Conservation (phyloP, 2,888 invertebrate genomes). For the Xestia sexstrigata region DNA sequence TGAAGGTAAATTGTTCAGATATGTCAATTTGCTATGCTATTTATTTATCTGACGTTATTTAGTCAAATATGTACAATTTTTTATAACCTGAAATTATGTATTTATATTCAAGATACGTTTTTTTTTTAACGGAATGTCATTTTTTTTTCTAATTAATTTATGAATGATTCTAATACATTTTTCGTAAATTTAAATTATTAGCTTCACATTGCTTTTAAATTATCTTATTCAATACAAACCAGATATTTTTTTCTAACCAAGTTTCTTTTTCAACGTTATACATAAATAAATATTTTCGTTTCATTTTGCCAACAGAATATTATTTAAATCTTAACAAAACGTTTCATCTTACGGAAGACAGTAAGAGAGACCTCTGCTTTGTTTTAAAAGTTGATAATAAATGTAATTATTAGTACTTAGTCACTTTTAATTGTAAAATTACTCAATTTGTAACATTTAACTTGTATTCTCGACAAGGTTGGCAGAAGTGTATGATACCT, state of each 20-base stretch:
- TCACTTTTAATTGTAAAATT: slow-evolving; percentile 15
- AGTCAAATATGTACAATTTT: slow-evolving; percentile 15
- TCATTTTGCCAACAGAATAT: slow-evolving; percentile 27
- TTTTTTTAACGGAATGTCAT: slow-evolving; percentile 39
- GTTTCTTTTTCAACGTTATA: slow-evolving; percentile 5
- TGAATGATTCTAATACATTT: slow-evolving; percentile 36
- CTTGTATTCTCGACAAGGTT: no score
- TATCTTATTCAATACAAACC: slow-evolving; percentile 27
- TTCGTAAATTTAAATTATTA: slow-evolving; percentile 39
- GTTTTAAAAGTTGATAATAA: slow-evolving; percentile 13
- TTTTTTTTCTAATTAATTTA: slow-evolving; percentile 1
- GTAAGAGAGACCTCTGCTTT: slow-evolving; percentile 40
- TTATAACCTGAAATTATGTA: slow-evolving; percentile 12
- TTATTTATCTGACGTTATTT: not conserved
- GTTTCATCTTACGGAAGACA: slow-evolving; percentile 59
- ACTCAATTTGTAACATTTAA: slow-evolving; percentile 37
- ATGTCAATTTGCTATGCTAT: not conserved
- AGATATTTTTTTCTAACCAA: not conserved
- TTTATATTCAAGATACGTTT: not conserved
- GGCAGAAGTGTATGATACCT: not conserved
- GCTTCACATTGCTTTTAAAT: slow-evolving; percentile 50
- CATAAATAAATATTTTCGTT: slow-evolving; percentile 6
- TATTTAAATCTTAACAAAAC: slow-evolving; percentile 22
- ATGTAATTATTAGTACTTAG: slow-evolving; percentile 8
- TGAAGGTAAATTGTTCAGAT: not conserved